Conservation (phyloP, 2,888 invertebrate genomes). For the Gortyna flavago region DNA sequence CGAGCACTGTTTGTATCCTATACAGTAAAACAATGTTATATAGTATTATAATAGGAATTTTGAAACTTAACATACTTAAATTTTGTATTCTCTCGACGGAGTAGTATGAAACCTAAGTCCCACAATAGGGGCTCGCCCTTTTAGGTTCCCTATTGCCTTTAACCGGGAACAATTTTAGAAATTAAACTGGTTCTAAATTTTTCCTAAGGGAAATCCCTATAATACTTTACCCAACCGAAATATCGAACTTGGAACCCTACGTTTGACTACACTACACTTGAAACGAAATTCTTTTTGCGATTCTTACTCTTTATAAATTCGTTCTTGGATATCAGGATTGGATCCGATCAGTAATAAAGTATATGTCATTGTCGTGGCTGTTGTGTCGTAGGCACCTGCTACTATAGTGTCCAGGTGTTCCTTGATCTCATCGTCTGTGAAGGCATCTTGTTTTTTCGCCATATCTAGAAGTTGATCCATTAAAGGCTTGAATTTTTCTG, state of each 20-base stretch:
- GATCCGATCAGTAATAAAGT: slow-evolving; percentile 39
- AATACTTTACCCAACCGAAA: neutral
- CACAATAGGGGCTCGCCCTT: neutral
- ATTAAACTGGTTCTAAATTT: neutral
- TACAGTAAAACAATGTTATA: neutral
- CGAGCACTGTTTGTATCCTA: slow-evolving; percentile 46
- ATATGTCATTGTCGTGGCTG: slow-evolving; percentile 15
- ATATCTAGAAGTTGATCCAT: slow-evolving; percentile 43
- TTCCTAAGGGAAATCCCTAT: neutral
- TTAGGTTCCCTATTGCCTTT: neutral
- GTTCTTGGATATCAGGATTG: slow-evolving; percentile 30
- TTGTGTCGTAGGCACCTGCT: slow-evolving; percentile 39
- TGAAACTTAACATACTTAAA: neutral
- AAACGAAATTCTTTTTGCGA: neutral
- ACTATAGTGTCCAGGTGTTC: slow-evolving; percentile 49
- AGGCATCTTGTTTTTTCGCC: neutral
- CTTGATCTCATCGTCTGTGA: slow-evolving; percentile 45
- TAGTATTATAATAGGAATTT: neutral
- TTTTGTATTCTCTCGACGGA: neutral
- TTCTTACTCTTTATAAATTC: slow-evolving; percentile 52
- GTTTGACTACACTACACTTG: too few species aligned
- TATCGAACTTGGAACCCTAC: neutral
- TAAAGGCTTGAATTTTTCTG: slow-evolving; percentile 45
- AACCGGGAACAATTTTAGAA: neutral
- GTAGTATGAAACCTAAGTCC: neutral